A percentile compares a stretch with the other conserved stretches of the same genome.
Conservation (phyloP, 2,113 vertebrate species). For the Peromyscus californicus region DNA sequence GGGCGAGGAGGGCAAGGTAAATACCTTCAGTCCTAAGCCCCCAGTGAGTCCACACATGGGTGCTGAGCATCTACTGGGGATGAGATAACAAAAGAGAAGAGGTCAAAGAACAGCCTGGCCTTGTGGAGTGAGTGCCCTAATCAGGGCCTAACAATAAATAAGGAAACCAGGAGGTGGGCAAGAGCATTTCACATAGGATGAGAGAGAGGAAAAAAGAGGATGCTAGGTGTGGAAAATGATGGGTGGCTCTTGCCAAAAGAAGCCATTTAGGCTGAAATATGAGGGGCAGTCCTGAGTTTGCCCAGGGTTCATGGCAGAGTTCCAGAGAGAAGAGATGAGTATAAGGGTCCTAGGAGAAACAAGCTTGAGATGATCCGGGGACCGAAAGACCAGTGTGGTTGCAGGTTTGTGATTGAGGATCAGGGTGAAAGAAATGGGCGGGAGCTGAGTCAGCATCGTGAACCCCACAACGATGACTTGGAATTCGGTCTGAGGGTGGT, state of each 20-base stretch:
- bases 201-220: slow-evolving; percentile 16
- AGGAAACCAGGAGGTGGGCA: neutral
- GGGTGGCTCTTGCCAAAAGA: neutral
- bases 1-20: neutral
- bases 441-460: neutral
- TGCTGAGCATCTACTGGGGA: neutral
- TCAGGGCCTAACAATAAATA: neutral
- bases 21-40: neutral
- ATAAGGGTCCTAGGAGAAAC: neutral
- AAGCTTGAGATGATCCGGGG: neutral
- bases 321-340: neutral
- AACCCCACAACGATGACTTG: neutral
- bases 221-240: neutral
- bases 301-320: neutral
- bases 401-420: neutral
- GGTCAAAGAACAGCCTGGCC: neutral
- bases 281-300: neutral
- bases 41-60: neutral
- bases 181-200: neutral
- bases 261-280: slow-evolving; percentile 17
- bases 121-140: neutral
- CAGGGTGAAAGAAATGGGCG: neutral
- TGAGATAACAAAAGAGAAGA: neutral
- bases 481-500: neutral
- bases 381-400: neutral